phyloP scores from a whole-genome alignment of 2,888 invertebrate species.

The Tethea ocularis region DNA sequence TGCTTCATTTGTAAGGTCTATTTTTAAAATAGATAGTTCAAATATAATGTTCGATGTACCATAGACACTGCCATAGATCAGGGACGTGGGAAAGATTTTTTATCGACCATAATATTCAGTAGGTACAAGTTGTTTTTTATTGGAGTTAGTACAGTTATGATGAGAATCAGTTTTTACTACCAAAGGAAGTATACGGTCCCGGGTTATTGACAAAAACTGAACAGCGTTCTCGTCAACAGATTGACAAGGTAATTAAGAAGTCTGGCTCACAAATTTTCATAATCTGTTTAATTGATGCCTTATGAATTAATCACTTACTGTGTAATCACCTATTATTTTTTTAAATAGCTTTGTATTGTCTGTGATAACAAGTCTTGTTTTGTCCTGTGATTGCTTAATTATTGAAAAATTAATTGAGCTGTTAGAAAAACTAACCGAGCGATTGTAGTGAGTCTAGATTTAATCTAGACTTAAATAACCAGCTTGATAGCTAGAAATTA shows the following conservation, averaged over 20 bases:
- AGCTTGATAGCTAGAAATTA: not conserved
- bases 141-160: not conserved
- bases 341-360: not conserved
- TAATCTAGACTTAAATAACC: not conserved
- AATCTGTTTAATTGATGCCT: too few species aligned
- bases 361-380: not conserved
- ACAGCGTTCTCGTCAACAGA: too few species aligned
- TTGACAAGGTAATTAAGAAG: too few species aligned
- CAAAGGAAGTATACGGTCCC: not conserved
- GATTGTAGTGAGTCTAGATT: not conserved
- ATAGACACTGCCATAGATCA: slow-evolving; percentile 39
- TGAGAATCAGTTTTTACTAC: not conserved
- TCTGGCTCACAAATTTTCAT: too few species aligned
- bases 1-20: slow-evolving; percentile 11
- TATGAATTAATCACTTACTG: too few species aligned
- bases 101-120: slow-evolving; percentile 3
- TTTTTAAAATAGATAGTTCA: slow-evolving; percentile 16
- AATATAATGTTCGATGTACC: slow-evolving; percentile 15
- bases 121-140: too few species aligned
- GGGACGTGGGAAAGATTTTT: slow-evolving; percentile 39
- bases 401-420: not conserved
- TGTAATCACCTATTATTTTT: too few species aligned
- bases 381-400: not conserved
- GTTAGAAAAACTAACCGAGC: not conserved
- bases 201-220: too few species aligned